Evolutionary conservation across 2,113 vertebrate genomes (phyloP), one percentile per base, ranked within the genome.

Genomic region (Platycercus adscitus): DNA sequence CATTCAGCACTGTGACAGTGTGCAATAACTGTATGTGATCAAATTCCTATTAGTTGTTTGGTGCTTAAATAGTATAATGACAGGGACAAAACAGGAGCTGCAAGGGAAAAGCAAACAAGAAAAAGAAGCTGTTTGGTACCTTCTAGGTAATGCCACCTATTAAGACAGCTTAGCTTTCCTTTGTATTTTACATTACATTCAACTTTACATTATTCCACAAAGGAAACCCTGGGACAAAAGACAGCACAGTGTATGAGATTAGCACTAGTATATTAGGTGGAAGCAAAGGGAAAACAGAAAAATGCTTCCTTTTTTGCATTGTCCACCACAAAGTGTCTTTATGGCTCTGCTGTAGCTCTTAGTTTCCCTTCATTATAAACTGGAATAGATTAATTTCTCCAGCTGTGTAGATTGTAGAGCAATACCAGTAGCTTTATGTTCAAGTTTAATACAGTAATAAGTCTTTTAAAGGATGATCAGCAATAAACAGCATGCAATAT

Each of bases 371-470:
- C 64, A 60, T 86, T 70, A 66, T 91, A 91, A 97, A 95, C 50
- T 6, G 8, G 65, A 96, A 94, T 37, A 94, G 96, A 94, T 95
- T 96, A 93, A 90, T 96, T 95, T 92, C 35, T 89, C 96, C 95
- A 95, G 94, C 96, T 96, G 96, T 94, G 97, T 91, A 55, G 85
- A 89, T 61, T 89, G 87, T 69, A 88, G 52, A 93, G 89, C 61
- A 85, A 64, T 89, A 85, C 14, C 75, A 65, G 60, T 66, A 81
- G 80, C 72, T 97, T 96, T 96, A 91, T 91, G 82, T 91, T 92
- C 71, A 82, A 65, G 49, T 93, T 96, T 95, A 97, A 95, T 95
- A 69, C 71, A 89, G 82, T 95, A 94, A 96, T 97, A 93, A 93
- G 91, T 96, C 89, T 93, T 97, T 92, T 84, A 89, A 71, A 81